Conservation (phyloP, 2,113 vertebrate genomes). For the Rattus rattus region DNA sequence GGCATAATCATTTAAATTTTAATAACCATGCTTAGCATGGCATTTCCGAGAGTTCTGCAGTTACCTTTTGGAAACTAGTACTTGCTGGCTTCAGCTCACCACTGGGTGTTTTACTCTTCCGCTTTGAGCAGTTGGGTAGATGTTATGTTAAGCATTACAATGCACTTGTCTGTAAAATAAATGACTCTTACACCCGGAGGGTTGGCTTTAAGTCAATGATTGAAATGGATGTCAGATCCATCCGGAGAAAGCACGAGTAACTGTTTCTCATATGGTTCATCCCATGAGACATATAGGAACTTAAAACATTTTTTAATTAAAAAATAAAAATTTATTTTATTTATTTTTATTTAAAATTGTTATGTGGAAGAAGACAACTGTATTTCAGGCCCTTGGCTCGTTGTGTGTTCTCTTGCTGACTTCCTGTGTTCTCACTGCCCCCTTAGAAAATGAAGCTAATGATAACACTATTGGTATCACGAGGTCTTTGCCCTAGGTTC, state of each 20-base stretch:
- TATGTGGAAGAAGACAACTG: neutral
- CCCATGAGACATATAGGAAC: constrained; percentile 2
- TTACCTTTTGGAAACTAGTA: neutral
- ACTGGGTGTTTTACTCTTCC: neutral
- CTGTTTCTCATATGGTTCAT: neutral
- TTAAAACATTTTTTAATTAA: neutral
- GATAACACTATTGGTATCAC: neutral
- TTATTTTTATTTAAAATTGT: constrained; percentile 12
- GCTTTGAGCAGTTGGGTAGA: neutral
- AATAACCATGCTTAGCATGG: constrained; percentile 17
- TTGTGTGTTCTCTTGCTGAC: neutral
- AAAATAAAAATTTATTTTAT: too few relatives aligned
- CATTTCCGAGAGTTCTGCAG: neutral
- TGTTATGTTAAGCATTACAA: neutral
- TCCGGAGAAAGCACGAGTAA: neutral
- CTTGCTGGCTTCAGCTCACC: neutral
- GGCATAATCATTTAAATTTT: neutral
- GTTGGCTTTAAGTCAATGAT: constrained; percentile 25
- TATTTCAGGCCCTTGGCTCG: neutral
- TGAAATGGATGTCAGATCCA: neutral
- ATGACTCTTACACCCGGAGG: neutral
- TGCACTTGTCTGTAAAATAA: neutral
- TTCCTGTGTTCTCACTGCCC: neutral
- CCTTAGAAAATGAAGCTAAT: constrained; percentile 3
- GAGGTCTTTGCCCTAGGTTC: neutral